Conservation (phyloP, 1,140 invertebrate species). For the Thrips palmi region DNA sequence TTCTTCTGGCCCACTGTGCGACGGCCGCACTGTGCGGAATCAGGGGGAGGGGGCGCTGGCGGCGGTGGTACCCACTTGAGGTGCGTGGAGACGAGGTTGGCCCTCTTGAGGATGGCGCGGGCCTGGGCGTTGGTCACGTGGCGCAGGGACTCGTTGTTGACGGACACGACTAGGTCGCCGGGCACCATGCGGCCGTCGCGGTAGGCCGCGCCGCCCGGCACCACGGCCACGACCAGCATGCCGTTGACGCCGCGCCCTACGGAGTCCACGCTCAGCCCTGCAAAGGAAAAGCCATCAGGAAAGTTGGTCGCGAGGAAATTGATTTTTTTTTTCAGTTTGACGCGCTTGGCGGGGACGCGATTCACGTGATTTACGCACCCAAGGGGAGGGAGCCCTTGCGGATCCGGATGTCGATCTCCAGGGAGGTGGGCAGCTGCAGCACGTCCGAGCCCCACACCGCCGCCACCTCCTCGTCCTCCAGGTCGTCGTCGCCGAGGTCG, state of each 20-base stretch:
- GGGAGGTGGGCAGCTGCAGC: conserved; percentile 29
- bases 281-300: conserved; percentile 5
- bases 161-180: conserved; percentile 27
- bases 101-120: conserved; percentile 36
- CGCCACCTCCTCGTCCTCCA: conserved; percentile 15
- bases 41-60: no score
- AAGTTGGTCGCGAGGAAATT: not conserved
- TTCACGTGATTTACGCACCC: conserved; percentile 24
- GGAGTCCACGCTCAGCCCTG: conserved; percentile 34
- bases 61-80: conserved; percentile 22
- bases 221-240: conserved; percentile 35
- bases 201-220: conserved; percentile 30
- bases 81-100: conserved; percentile 31
- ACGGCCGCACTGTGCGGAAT: not conserved
- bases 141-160: conserved; percentile 46
- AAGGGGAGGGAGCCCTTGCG: conserved; percentile 35
- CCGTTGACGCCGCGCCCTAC: conserved; percentile 44
- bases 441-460: conserved; percentile 22
- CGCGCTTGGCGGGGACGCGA: not conserved
- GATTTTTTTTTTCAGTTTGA: not conserved
- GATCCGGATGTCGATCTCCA: conserved; percentile 37
- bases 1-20: not conserved
- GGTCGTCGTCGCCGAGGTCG: conserved; percentile 16
- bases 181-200: conserved; percentile 35
- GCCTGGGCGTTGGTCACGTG: conserved; percentile 40